These are phyloP conservation scores for Tetragnatha montana DNA, from an alignment of 2,888 invertebrate genomes.

Conservation along the genomic window DNA sequence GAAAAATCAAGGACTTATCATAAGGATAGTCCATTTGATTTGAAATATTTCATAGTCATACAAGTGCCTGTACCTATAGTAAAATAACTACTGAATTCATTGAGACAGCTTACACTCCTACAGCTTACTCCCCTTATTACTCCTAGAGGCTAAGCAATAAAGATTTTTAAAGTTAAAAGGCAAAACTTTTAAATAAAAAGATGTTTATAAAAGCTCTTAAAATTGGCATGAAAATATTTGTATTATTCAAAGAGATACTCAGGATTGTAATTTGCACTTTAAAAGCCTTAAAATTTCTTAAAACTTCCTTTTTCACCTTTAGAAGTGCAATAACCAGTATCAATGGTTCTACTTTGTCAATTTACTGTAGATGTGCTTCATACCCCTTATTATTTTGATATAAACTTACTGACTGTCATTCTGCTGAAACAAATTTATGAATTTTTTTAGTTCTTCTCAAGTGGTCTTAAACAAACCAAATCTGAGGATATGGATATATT, in stretches of 20 bases:
- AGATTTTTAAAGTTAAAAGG: too few species aligned
- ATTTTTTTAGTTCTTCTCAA: constrained; percentile 80
- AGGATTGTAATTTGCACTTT: background rate
- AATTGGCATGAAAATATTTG: background rate
- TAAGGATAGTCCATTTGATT: too few species aligned
- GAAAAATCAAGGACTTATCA: too few species aligned
- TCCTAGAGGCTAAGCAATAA: too few species aligned
- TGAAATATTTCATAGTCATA: too few species aligned
- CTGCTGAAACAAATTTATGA: background rate
- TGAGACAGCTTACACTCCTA: too few species aligned
- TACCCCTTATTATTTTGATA: background rate
- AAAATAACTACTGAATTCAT: too few species aligned
- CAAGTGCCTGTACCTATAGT: too few species aligned
- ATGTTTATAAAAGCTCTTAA: background rate
- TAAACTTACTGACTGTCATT: background rate
- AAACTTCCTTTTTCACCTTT: background rate
- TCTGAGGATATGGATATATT: constrained; percentile 81
- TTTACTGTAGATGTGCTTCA: background rate
- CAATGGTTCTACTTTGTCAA: background rate
- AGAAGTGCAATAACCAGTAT: background rate
- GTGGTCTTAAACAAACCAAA: constrained; percentile 83
- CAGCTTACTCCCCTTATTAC: too few species aligned
- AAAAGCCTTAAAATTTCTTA: background rate
- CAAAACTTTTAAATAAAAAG: too few species aligned
- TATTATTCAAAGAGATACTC: background rate